These are phyloP conservation scores for Hypothenemus hampei DNA, from an alignment of 1,140 invertebrate genomes.

Conservation along the genomic window DNA sequence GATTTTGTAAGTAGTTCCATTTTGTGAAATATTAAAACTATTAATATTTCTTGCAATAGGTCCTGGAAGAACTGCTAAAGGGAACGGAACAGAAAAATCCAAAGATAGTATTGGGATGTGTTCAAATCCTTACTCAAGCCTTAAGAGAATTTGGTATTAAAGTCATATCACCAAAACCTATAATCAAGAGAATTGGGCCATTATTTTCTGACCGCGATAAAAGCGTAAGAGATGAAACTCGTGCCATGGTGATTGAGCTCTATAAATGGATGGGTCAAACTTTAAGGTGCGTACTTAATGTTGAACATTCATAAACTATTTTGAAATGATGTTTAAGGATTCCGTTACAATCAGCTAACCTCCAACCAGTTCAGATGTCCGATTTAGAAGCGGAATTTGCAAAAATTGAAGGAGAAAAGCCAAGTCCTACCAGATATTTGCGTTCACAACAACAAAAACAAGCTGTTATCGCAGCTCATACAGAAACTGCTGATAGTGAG, in stretches of 20 bases:
- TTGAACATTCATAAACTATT: not conserved
- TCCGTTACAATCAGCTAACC: conserved; percentile 62
- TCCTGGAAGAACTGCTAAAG: conserved; percentile 84
- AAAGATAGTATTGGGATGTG: conserved; percentile 84
- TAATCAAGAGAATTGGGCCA: conserved; percentile 81
- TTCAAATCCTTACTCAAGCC: conserved; percentile 68
- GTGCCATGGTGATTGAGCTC: conserved; percentile 83
- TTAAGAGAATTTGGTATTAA: conserved; percentile 89
- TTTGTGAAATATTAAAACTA: not conserved
- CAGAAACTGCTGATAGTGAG: conserved; percentile 32
- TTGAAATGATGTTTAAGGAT: conserved; percentile 54
- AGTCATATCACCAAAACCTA: conserved; percentile 81
- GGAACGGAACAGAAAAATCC: conserved; percentile 94
- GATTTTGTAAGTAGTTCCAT: conserved; percentile 60
- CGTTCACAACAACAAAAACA: conserved; percentile 84
- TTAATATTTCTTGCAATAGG: conserved; percentile 8
- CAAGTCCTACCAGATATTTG: conserved; percentile 72
- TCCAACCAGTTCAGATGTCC: conserved; percentile 85
- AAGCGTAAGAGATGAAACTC: conserved; percentile 85
- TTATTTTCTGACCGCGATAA: conserved; percentile 91
- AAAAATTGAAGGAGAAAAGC: conserved; percentile 66
- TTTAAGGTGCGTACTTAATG: conserved; percentile 32
- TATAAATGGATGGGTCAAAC: conserved; percentile 60
- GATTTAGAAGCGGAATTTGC: conserved; percentile 88
- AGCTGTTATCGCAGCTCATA: conserved; percentile 53